Base-by-base conservation (phyloP, 2,888 invertebrate genomes). In the Drosophila anomelani region DNA sequence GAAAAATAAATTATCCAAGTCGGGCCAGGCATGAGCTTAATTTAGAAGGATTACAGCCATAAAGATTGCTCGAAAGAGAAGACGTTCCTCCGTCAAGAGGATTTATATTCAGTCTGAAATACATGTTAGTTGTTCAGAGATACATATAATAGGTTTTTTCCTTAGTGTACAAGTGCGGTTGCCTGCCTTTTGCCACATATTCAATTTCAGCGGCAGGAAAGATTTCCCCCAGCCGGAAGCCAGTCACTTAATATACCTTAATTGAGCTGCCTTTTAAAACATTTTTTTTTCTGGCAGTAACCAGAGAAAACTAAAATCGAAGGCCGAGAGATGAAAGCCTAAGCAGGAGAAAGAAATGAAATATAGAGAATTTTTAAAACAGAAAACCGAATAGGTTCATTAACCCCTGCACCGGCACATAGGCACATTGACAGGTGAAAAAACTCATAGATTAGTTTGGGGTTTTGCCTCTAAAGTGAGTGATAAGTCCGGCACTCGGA, bases 211-310 rank as follows among this genome's bases (percentile, higher is more conserved):
- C 44, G 46, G 47, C 29, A 9, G 20, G 17, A 69, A 71, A 61
- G 49, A 72, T 64, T 59, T 53, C 39, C 56, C 15, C 55, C 54
- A 43, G 54, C 67, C 49, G 29, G 55, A 46, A 38, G 58, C 59
- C 46, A 66, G 53, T 75, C 75, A 70, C 70, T 75, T 75, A 75
- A 75, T 75, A 75, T 56, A 56, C 43, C 70, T 63, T 75, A 75
- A 75, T 75, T 75, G 74, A 74, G 74, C 55, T 55, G 44, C 53
- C 60, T 29, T 47, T 47, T 29, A 29, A 47, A 26, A 26, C 26
- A 26, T 26, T 1, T 4, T 20, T 20, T 20, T 13, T 44, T 44
- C 0, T 12, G 36, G 8, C 36, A 34, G 26, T 4, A 13, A 43
- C 6, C 26, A 41, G 20, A 23, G 26, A 17, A 70, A 72, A 62